These are phyloP conservation scores for Itoplectis maculator DNA, from an alignment of 2,888 invertebrate genomes.

Conservation along the genomic window DNA sequence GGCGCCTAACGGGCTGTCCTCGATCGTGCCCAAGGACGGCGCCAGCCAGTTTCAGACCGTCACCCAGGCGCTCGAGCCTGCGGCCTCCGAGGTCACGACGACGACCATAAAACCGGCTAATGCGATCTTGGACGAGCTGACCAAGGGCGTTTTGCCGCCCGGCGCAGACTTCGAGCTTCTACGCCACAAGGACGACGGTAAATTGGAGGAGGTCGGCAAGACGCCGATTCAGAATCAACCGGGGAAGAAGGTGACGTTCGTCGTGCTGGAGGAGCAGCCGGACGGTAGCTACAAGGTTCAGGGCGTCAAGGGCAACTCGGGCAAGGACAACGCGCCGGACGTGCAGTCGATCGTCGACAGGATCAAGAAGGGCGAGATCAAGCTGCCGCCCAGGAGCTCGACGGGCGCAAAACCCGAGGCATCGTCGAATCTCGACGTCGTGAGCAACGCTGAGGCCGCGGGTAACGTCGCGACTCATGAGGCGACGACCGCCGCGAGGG, in stretches of 20 bases:
- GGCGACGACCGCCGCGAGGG: not conserved
- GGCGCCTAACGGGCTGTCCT: slow-evolving; percentile 75
- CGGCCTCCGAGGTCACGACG: slow-evolving; percentile 84
- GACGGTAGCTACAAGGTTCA: slow-evolving; percentile 95
- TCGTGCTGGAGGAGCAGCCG: slow-evolving; percentile 93
- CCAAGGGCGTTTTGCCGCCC: slow-evolving; percentile 92
- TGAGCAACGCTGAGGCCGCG: slow-evolving; percentile 74
- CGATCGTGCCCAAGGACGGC: slow-evolving; percentile 74
- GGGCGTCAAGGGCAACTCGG: slow-evolving; percentile 91
- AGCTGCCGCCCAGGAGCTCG: slow-evolving; percentile 88
- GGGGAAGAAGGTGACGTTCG: slow-evolving; percentile 94
- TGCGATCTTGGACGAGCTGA: slow-evolving; percentile 90
- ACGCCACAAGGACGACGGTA: slow-evolving; percentile 91
- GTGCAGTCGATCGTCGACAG: slow-evolving; percentile 92
- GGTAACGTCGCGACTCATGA: slow-evolving; percentile 63
- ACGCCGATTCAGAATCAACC: slow-evolving; percentile 87
- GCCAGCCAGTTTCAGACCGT: slow-evolving; percentile 71
- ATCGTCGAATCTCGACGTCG: slow-evolving; percentile 43
- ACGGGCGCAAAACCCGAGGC: slow-evolving; percentile 80
- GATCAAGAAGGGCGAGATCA: slow-evolving; percentile 93
- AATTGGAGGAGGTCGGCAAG: slow-evolving; percentile 89
- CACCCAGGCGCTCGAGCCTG: slow-evolving; percentile 77
- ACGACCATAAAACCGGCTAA: slow-evolving; percentile 88
- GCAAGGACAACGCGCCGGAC: slow-evolving; percentile 88
- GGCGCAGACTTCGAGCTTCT: slow-evolving; percentile 93